Conservation (phyloP, 1,140 invertebrate genomes). For the Meloidogyne hapla region DNA sequence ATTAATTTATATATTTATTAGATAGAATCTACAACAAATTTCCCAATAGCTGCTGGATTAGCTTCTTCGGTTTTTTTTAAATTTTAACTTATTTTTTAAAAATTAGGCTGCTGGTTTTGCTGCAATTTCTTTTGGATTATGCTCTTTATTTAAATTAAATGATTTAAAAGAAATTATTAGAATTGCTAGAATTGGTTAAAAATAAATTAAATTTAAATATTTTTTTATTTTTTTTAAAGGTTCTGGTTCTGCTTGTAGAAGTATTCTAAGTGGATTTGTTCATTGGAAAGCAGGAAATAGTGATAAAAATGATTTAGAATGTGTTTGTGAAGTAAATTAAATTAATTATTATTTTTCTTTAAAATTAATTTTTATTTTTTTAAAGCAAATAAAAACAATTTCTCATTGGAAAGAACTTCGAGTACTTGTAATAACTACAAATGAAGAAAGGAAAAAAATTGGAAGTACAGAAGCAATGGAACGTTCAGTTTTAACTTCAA, state of each 20-base stretch:
- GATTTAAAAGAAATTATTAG: constrained; percentile 41
- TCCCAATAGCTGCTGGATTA: constrained; percentile 94
- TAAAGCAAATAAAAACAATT: constrained; percentile 69
- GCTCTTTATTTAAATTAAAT: constrained; percentile 44
- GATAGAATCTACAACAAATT: constrained; percentile 84
- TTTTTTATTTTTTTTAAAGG: constrained; percentile 67
- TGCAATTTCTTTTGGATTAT: constrained; percentile 59
- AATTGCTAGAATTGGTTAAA: constrained; percentile 72
- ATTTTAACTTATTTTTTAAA: neutral
- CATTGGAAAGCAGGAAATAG: constrained; percentile 78
- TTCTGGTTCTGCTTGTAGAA: constrained; percentile 93
- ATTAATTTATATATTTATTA: constrained; percentile 54
- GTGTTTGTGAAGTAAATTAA: constrained; percentile 31
- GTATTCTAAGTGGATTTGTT: constrained; percentile 88
- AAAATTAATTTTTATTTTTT: neutral
- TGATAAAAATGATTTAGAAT: constrained; percentile 77
- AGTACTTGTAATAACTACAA: constrained; percentile 84
- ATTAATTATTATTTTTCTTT: neutral
- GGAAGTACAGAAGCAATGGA: constrained; percentile 90
- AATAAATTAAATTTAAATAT: constrained; percentile 13
- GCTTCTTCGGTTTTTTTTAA: constrained; percentile 16
- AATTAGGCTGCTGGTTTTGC: constrained; percentile 97
- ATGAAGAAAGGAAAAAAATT: constrained; percentile 80
- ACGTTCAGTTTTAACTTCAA: constrained; percentile 77
- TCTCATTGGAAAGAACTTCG: constrained; percentile 86